These are phyloP conservation scores for Hipparchia sbordonii DNA, from an alignment of 2,888 invertebrate species.

Conservation along the genomic window DNA sequence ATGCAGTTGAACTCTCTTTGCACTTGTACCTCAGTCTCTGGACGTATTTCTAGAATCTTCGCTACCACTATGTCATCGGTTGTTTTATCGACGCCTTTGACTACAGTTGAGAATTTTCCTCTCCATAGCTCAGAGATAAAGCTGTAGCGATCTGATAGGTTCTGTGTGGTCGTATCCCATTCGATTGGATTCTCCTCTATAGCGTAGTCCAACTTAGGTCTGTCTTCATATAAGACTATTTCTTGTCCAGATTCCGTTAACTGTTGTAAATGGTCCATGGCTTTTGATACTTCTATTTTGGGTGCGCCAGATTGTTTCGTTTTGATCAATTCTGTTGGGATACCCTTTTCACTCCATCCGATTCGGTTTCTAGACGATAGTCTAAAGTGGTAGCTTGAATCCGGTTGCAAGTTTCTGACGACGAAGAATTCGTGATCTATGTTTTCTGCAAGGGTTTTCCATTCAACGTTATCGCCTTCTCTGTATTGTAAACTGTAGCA, in stretches of 20 bases:
- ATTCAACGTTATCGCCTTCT: conserved; percentile 88
- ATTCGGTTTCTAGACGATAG: conserved; percentile 94
- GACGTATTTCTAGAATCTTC: conserved; percentile 89
- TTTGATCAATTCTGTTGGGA: conserved; percentile 88
- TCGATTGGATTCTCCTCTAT: conserved; percentile 89
- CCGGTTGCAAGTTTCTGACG: conserved; percentile 89
- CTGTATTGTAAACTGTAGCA: conserved; percentile 95
- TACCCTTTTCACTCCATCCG: conserved; percentile 96
- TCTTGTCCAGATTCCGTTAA: conserved; percentile 92
- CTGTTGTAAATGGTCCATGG: conserved; percentile 92
- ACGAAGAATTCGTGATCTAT: conserved; percentile 97
- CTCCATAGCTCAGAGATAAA: conserved; percentile 93
- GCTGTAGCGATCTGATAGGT: conserved; percentile 89
- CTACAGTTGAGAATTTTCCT: conserved; percentile 93
- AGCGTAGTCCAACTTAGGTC: conserved; percentile 87
- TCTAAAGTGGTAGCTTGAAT: conserved; percentile 94
- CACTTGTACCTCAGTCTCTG: conserved; percentile 85
- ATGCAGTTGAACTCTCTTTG: conserved; percentile 93
- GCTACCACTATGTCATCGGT: conserved; percentile 90
- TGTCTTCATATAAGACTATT: conserved; percentile 84
- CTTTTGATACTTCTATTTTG: conserved; percentile 90
- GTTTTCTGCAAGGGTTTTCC: conserved; percentile 93
- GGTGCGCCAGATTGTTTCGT: conserved; percentile 87
- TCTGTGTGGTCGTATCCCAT: conserved; percentile 85
- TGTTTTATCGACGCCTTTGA: conserved; percentile 89